These are phyloP conservation scores for Epinephelus coioides DNA, from an alignment of 2,797 vertebrate genomes.

Conservation along the genomic window DNA sequence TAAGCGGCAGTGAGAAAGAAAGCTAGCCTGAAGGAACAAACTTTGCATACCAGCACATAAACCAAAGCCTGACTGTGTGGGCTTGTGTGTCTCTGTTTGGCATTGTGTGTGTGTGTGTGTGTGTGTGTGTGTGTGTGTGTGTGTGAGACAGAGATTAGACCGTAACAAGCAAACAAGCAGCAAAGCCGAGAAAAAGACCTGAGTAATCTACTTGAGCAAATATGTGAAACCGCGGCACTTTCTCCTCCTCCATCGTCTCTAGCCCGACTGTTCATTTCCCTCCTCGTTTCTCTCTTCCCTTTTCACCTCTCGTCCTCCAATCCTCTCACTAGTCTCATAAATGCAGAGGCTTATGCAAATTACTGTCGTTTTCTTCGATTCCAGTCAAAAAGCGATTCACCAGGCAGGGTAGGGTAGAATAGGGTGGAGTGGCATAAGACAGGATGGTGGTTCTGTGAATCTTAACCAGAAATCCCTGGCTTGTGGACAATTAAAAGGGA, in stretches of 20 bases:
- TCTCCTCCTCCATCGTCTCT: constrained; percentile 39
- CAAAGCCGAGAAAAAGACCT: constrained; percentile 48
- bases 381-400: constrained; percentile 7
- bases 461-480: constrained; percentile 24
- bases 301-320: constrained; percentile 9
- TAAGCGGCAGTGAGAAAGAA: constrained; percentile 22
- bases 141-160: constrained; percentile 56
- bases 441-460: constrained; percentile 7
- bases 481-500: constrained; percentile 37
- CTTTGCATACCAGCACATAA: constrained; percentile 37
- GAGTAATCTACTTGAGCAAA: constrained; percentile 73
- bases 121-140: too few relatives aligned
- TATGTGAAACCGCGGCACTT: constrained; percentile 67
- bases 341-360: constrained; percentile 57
- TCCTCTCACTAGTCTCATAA: constrained; percentile 17
- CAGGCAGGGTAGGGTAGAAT: neutral
- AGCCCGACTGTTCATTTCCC: constrained; percentile 15
- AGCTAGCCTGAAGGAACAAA: constrained; percentile 53
- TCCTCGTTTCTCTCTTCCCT: neutral
- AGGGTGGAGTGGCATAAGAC: constrained; percentile 13
- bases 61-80: constrained; percentile 26
- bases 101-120: constrained; percentile 7
- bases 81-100: constrained; percentile 7
- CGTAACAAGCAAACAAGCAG: constrained; percentile 64
- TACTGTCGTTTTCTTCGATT: neutral